Evolutionary conservation across 2,113 vertebrate genomes (phyloP).

Genomic region (Alligator sinensis): DNA sequence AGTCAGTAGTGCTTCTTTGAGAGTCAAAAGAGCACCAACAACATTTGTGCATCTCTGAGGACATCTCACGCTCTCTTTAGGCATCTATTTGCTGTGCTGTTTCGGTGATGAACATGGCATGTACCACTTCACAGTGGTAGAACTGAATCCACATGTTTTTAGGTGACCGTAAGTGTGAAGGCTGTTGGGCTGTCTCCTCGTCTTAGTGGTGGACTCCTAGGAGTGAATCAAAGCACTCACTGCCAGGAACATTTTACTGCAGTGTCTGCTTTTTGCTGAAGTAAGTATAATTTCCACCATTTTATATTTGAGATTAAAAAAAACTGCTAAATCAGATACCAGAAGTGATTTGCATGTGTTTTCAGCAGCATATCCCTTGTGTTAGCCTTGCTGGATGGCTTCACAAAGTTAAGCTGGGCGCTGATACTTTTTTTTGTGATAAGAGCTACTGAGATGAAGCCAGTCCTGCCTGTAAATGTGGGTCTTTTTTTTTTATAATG

Average conservation of each 20-base stretch:
- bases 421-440: neutral
- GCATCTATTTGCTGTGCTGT: neutral
- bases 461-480: neutral
- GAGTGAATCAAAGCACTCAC: neutral
- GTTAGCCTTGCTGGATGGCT: neutral
- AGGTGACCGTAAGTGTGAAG: too few relatives aligned
- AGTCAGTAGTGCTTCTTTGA: neutral
- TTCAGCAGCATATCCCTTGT: neutral
- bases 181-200: neutral
- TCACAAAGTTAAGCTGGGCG: accelerated
- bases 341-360: neutral
- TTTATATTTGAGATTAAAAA: accelerated
- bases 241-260: neutral
- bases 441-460: neutral
- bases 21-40: neutral
- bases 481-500: accelerated
- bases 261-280: neutral
- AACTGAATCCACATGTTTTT: too few relatives aligned
- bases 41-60: neutral
- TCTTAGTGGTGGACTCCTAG: too few relatives aligned
- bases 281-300: neutral
- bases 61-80: neutral
- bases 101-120: too few relatives aligned
- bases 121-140: too few relatives aligned
- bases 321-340: neutral